Base-by-base conservation (phyloP, 2,888 invertebrate species). In the Cancer borealis region DNA sequence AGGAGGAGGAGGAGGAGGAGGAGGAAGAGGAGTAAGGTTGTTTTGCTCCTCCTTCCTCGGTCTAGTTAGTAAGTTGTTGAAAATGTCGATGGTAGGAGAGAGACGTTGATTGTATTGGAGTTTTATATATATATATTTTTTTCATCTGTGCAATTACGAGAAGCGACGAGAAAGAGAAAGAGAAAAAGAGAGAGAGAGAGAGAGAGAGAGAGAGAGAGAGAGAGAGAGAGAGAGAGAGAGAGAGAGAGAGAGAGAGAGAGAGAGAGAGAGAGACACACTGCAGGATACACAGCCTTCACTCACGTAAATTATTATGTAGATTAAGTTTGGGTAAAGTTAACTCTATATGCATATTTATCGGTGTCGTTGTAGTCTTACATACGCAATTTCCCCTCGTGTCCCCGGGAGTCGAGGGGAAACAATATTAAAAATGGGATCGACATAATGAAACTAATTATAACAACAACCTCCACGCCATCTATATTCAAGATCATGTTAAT, bases 221-320 rank as follows among this genome's bases (percentile, higher is more conserved):
- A 1, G 79, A 79, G 79, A 79, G 79, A 26, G 26, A 26, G 79
- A 79, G 79, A 26, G 30, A 79, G 79, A 79, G 79, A 26, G 30
- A 79, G 30, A 79, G 79, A 26, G 79, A 79, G 79, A 66, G 66
- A 79, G 79, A 79, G 79, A 30, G 79, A 79, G 79, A 79, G 79
- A 30, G 79, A 79, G 79, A 79, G 79, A 79, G 79, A 79, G 79
- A 79, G 79, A 79, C 30, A 30, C 30, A 30, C n/a, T 66, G 66
- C 66, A 66, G 21, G 66, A 66, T n/a, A 5, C n/a, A 66, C 66
- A 21, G 66, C 66, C 66, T 66, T 66, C 66, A 66, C 21, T 66
- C 66, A 17, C 4, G 66, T 66, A 66, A n/a, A 66, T 66, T 66
- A 66, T 66, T n/a, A 66, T 66, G 66, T 14, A 66, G 66, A 66